phyloP scores from a whole-genome alignment of 2,888 invertebrate species.

The Limnephilus rhombicus region DNA sequence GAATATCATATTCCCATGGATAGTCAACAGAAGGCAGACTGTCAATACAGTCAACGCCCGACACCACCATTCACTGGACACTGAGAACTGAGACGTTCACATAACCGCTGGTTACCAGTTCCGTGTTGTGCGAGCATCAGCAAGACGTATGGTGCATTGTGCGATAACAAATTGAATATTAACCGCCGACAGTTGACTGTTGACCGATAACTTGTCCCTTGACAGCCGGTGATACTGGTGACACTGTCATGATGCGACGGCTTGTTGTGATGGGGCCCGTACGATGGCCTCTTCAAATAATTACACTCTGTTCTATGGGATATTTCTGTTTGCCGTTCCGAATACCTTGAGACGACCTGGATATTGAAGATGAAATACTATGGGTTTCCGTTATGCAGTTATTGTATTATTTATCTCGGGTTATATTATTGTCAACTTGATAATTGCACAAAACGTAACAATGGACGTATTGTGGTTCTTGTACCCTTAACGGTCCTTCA shows the following conservation, averaged over 20 bases:
- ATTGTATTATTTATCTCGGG: not conserved
- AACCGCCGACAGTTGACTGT: not conserved
- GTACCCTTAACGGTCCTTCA: too few relatives aligned
- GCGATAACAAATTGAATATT: not conserved
- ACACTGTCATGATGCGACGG: not conserved
- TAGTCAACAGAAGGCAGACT: not conserved
- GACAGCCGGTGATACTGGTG: not conserved
- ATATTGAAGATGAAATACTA: not conserved
- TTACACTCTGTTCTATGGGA: not conserved
- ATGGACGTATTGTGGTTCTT: too few relatives aligned
- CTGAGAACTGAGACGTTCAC: too few relatives aligned
- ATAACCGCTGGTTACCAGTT: not conserved
- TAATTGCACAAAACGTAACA: too few relatives aligned
- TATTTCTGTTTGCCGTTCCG: not conserved
- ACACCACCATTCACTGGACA: not conserved
- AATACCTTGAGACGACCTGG: not conserved
- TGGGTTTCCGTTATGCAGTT: not conserved
- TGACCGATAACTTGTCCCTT: constrained; percentile 25
- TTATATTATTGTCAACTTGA: not conserved
- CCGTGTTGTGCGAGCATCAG: not conserved
- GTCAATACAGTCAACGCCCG: not conserved
- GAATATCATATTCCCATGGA: not conserved
- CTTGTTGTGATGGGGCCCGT: not conserved
- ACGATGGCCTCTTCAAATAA: not conserved
- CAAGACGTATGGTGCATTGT: constrained; percentile 21